These are phyloP conservation scores for Diuraphis noxia DNA, from an alignment of 1,140 invertebrate genomes.

Conservation along the genomic window DNA sequence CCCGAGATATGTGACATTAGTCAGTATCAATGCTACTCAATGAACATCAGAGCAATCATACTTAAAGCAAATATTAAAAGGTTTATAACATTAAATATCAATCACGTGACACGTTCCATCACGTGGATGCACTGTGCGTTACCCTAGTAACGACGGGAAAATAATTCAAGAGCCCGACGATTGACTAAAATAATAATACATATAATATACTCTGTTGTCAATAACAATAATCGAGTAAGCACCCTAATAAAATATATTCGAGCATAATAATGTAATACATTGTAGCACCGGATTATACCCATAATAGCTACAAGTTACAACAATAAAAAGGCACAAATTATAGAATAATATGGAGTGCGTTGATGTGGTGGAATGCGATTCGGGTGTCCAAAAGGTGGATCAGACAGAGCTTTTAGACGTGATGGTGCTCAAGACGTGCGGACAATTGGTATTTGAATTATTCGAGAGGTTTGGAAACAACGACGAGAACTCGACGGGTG, in stretches of 20 bases:
- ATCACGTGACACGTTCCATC: no score
- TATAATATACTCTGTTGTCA: not conserved
- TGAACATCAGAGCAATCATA: no score
- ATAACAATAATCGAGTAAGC: not conserved
- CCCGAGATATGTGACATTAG: no score
- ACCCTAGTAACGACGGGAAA: not conserved
- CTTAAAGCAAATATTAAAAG: no score
- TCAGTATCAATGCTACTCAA: no score
- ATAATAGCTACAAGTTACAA: no score
- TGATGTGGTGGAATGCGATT: not conserved
- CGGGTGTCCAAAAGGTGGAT: not conserved
- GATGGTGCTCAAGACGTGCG: not conserved
- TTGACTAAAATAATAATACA: not conserved
- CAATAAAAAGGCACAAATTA: not conserved
- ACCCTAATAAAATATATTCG: not conserved
- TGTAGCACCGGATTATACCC: not conserved
- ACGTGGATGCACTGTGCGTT: not conserved
- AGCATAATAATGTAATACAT: not conserved
- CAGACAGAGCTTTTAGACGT: not conserved
- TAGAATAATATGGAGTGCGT: not conserved
- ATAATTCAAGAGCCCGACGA: not conserved
- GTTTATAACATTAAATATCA: no score
- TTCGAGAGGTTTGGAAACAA: not conserved
- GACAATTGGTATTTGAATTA: not conserved
- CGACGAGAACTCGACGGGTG: no score